Evolutionary conservation across 1,140 invertebrate species (phyloP).

Genomic region (Apocrypta bakeri): DNA sequence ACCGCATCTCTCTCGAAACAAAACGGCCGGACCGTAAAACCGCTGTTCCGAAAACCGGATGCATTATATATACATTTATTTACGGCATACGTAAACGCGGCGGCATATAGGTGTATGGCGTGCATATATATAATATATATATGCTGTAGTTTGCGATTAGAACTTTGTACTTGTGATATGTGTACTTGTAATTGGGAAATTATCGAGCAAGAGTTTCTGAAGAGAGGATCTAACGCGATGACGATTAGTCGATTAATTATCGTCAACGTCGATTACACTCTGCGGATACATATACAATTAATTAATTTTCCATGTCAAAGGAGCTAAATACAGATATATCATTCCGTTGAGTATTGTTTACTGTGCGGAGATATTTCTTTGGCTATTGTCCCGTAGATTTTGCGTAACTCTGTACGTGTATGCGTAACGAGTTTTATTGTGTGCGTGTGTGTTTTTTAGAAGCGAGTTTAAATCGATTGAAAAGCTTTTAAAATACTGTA

Average conservation of each 20-base stretch:
- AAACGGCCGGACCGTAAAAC: neutral
- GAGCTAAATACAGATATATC: neutral
- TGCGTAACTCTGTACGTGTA: neutral
- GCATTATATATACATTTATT: neutral
- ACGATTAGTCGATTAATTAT: constrained; percentile 19
- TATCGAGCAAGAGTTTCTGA: neutral
- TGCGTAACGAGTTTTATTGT: neutral
- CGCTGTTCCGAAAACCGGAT: neutral
- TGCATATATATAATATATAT: too few relatives aligned
- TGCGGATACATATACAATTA: neutral
- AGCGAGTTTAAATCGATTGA: too few relatives aligned
- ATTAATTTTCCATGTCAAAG: neutral
- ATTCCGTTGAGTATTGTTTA: neutral
- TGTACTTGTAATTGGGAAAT: neutral
- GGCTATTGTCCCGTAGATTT: neutral
- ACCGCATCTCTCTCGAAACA: neutral
- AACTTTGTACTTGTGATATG: too few relatives aligned
- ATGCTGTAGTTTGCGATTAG: too few relatives aligned
- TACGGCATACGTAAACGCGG: neutral
- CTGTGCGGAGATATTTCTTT: neutral
- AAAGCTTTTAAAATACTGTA: too few relatives aligned
- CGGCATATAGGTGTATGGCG: too few relatives aligned
- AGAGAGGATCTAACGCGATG: neutral
- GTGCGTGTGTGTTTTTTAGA: too few relatives aligned
- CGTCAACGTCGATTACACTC: neutral